Percentiles rank a stretch among this genome's conserved stretches.
Conservation (phyloP, 2,888 invertebrate genomes). For the Gonocerus acuteangulatus region DNA sequence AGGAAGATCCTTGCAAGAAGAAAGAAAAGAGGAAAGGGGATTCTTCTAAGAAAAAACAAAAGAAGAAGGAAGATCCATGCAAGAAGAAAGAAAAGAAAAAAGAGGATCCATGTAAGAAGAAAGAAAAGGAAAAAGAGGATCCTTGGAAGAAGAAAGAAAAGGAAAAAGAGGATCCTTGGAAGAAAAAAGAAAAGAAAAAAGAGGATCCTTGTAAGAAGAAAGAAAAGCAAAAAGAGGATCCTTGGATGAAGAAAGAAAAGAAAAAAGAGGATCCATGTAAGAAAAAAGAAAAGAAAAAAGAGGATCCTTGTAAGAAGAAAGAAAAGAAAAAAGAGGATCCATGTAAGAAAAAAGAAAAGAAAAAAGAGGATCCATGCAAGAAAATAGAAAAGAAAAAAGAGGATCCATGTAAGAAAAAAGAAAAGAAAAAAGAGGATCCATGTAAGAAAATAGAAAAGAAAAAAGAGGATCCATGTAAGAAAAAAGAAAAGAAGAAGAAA, state of each 20-base stretch:
- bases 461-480: neutral
- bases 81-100: neutral
- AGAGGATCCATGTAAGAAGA: neutral
- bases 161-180: neutral
- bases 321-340: neutral
- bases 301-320: neutral
- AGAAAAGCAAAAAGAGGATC: constrained; percentile 6
- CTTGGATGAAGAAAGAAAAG: neutral
- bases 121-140: neutral
- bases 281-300: neutral
- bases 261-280: constrained; percentile 10
- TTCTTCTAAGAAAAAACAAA: neutral
- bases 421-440: neutral
- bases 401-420: too few species aligned
- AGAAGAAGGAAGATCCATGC: neutral
- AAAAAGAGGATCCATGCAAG: neutral
- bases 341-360: neutral
- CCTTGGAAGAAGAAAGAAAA: neutral
- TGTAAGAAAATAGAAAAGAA: neutral
- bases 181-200: constrained; percentile 7
- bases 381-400: neutral
- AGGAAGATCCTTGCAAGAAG: constrained; percentile 17
- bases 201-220: neutral
- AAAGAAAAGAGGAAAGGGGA: neutral
- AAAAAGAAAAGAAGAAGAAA: neutral